Evolutionary conservation across 2,113 vertebrate genomes (phyloP).

Genomic region (Ammospiza caudacuta): DNA sequence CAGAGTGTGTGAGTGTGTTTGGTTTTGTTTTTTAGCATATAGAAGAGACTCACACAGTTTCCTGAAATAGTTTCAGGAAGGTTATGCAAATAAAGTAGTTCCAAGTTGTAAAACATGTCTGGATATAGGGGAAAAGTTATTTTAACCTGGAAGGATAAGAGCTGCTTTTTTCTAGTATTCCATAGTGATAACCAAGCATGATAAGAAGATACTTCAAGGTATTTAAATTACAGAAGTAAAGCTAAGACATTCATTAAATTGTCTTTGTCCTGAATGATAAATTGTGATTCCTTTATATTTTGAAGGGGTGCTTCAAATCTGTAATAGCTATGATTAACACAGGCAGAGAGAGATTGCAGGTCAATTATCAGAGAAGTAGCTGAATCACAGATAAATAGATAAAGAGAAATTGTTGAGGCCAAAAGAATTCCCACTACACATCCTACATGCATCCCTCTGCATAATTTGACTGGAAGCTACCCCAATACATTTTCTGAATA

Average conservation of each 20-base stretch:
- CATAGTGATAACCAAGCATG: neutral
- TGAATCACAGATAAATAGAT: neutral
- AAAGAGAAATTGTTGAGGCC: neutral
- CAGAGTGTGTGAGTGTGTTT: fast-evolving
- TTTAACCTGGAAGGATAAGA: neutral
- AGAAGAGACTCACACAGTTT: neutral
- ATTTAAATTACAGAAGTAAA: neutral
- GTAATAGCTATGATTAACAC: neutral
- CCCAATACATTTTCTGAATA: neutral
- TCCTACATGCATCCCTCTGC: neutral
- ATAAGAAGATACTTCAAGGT: neutral
- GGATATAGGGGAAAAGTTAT: neutral
- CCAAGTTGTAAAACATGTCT: neutral
- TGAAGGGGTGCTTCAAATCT: neutral
- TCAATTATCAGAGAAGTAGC: neutral
- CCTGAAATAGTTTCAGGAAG: neutral
- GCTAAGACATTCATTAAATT: neutral
- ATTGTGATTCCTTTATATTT: neutral
- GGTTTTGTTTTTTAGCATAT: neutral
- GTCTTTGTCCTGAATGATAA: neutral
- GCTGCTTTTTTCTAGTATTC: neutral
- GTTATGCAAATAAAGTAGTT: neutral
- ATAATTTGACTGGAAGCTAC: neutral
- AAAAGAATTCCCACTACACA: neutral
- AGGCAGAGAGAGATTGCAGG: neutral